These are phyloP conservation scores for Cheiracanthium punctorium DNA, from an alignment of 2,888 invertebrate genomes.

Conservation along the genomic window DNA sequence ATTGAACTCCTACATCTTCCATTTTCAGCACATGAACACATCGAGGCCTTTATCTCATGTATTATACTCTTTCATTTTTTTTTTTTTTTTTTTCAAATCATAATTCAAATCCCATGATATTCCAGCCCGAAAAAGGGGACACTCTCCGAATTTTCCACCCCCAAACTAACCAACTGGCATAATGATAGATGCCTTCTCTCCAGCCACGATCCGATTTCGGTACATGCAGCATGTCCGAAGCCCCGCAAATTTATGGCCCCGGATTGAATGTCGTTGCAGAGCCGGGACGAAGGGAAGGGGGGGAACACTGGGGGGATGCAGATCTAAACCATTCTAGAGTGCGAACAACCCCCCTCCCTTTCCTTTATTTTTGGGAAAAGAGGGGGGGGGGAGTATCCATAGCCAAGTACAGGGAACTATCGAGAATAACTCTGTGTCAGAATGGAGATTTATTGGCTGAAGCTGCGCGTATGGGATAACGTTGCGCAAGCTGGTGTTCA, in stretches of 20 bases:
- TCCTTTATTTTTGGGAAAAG: constrained; percentile 1
- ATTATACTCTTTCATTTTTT: too few species aligned
- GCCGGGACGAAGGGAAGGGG: constrained; percentile 19
- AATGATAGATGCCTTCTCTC: constrained; percentile 53
- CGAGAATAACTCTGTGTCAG: constrained; percentile 66
- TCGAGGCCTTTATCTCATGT: neutral
- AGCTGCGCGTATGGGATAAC: constrained; percentile 63
- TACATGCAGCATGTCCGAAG: constrained; percentile 46
- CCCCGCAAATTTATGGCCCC: constrained; percentile 55
- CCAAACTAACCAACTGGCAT: constrained; percentile 36
- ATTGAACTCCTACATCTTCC: too few species aligned
- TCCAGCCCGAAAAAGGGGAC: neutral
- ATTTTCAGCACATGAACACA: too few species aligned
- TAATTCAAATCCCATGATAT: neutral
- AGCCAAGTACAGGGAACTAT: constrained; percentile 64
- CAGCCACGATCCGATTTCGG: constrained; percentile 61
- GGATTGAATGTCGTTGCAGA: constrained; percentile 61
- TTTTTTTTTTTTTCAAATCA: constrained; percentile 8
- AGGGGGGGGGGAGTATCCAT: constrained; percentile 37
- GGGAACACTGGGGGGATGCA: too few species aligned
- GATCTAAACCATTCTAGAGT: constrained; percentile 41
- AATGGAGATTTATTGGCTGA: constrained; percentile 60
- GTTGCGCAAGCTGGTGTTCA: constrained; percentile 50
- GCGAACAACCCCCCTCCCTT: constrained; percentile 51
- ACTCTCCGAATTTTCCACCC: neutral